Conservation (phyloP, 2,888 invertebrate genomes). For the Tribolium freemani region DNA sequence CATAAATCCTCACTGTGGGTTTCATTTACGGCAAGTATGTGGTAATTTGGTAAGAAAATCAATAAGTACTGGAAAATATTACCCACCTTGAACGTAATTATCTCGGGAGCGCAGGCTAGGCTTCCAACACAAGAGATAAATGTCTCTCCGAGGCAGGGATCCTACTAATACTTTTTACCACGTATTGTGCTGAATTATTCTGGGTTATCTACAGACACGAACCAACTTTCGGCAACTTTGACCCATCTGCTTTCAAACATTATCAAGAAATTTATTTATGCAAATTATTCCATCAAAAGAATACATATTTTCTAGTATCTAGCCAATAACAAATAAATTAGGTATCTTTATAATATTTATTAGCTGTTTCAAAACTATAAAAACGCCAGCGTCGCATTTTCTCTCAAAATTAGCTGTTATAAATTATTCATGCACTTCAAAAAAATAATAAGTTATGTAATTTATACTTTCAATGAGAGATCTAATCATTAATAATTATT, state of each 20-base stretch:
- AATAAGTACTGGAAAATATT: constrained; percentile 48
- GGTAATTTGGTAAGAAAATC: constrained; percentile 38
- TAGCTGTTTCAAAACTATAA: too few relatives aligned
- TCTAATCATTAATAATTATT: too few relatives aligned
- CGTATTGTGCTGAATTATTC: constrained; percentile 3
- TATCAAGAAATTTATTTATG: neutral
- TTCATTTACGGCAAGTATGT: constrained; percentile 26
- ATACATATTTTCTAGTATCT: too few relatives aligned
- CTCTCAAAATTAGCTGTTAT: too few relatives aligned
- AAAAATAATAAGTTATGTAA: too few relatives aligned
- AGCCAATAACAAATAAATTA: too few relatives aligned
- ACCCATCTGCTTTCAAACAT: too few relatives aligned
- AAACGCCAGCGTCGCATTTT: too few relatives aligned
- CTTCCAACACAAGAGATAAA: constrained; percentile 31
- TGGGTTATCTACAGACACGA: neutral
- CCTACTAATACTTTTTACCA: constrained; percentile 7
- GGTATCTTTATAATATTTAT: too few relatives aligned
- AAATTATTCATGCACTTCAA: too few relatives aligned
- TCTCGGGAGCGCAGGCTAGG: constrained; percentile 34
- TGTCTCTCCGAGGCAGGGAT: constrained; percentile 28
- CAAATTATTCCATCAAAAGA: neutral
- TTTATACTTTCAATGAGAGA: too few relatives aligned
- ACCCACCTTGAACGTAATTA: constrained; percentile 45
- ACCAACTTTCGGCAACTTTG: neutral
- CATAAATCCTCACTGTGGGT: constrained; percentile 2